Conservation (phyloP, 2,113 vertebrate genomes). For the Coracopsis vasa region DNA sequence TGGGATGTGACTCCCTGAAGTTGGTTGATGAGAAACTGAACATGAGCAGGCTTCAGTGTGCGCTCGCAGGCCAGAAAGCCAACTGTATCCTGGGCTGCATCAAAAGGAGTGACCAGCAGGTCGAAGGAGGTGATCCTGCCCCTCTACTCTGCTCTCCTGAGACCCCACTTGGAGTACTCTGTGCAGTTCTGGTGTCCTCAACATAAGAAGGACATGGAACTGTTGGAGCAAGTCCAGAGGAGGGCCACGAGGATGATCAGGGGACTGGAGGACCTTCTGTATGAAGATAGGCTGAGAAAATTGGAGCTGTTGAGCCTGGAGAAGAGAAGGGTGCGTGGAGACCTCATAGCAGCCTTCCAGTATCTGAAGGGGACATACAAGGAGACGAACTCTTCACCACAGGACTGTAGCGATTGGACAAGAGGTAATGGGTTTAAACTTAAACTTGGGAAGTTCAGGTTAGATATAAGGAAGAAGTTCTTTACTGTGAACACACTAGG, state of each 20-base stretch:
- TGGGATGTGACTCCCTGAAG: background rate
- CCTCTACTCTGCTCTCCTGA: background rate
- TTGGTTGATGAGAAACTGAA: background rate
- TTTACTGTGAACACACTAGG: too few relatives aligned
- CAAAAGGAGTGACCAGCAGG: background rate
- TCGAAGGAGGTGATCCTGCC: background rate
- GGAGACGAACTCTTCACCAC: background rate
- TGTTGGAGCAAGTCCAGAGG: too few relatives aligned
- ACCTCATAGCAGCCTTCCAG: background rate
- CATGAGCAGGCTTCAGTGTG: background rate
- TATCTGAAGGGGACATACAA: background rate
- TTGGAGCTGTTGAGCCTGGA: background rate
- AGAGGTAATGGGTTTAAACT: too few relatives aligned
- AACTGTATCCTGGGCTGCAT: background rate
- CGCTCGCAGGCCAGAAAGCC: background rate
- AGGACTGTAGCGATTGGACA: background rate
- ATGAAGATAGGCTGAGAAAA: too few relatives aligned
- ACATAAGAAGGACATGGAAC: too few relatives aligned
- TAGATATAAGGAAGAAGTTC: too few relatives aligned
- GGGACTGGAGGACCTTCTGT: too few relatives aligned
- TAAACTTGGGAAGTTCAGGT: too few relatives aligned
- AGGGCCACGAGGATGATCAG: too few relatives aligned
- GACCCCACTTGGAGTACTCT: background rate
- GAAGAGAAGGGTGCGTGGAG: background rate
- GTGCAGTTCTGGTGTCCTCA: too few relatives aligned